Evolutionary conservation across 2,888 invertebrate species (phyloP).

Genomic region (Meloe dianella): DNA sequence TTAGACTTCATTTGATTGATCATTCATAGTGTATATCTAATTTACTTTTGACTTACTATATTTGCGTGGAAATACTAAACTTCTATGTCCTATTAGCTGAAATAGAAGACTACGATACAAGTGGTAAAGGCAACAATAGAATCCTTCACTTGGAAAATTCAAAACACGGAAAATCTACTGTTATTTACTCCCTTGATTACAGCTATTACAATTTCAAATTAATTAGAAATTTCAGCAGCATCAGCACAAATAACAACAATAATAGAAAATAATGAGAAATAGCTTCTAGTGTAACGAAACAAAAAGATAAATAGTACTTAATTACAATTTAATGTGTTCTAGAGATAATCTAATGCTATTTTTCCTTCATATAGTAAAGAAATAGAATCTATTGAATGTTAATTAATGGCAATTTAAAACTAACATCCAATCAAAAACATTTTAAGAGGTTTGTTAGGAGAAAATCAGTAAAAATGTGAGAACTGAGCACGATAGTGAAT

Average conservation of each 20-base stretch:
- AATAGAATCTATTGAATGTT: too few species aligned
- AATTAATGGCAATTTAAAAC: not conserved
- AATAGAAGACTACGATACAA: not conserved
- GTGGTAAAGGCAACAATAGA: not conserved
- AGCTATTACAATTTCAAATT: constrained; percentile 12
- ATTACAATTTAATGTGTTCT: not conserved
- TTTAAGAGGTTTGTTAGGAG: not conserved
- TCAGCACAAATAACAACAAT: too few species aligned
- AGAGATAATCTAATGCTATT: not conserved
- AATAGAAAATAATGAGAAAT: constrained; percentile 7
- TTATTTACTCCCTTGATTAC: constrained; percentile 11
- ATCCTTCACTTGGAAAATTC: constrained; percentile 1
- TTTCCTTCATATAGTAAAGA: not conserved
- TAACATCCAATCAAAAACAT: not conserved
- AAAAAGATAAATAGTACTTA: not conserved
- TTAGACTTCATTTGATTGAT: too few species aligned
- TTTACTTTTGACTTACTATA: too few species aligned
- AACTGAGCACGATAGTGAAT: not conserved
- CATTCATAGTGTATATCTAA: too few species aligned
- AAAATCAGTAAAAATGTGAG: not conserved
- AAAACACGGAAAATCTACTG: not conserved
- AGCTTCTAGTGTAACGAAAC: not conserved
- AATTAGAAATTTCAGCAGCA: not conserved
- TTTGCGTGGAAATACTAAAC: not conserved
- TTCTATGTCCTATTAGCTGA: not conserved